A percentile compares a stretch with the other conserved stretches of the same genome.
phyloP scores from a whole-genome alignment of 2,113 vertebrate species.

The Eudyptes chrysolophus region DNA sequence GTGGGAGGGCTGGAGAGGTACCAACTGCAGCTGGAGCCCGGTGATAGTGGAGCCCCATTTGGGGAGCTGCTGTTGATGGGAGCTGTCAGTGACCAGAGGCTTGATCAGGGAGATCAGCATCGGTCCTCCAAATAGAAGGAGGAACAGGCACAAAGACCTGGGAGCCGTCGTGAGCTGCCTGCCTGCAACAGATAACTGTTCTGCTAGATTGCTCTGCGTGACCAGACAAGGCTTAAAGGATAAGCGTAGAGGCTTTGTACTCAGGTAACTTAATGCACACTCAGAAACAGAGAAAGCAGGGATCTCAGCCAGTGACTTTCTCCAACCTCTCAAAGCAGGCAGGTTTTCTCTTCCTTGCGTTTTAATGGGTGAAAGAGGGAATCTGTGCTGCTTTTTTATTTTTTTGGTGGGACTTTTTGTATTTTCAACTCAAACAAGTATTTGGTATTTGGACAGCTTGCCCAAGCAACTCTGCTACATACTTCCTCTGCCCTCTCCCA shows the following conservation, averaged over 20 bases:
- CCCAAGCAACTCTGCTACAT: neutral
- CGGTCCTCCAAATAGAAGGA: neutral
- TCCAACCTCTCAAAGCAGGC: neutral
- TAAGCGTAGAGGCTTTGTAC: neutral
- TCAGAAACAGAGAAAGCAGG: neutral
- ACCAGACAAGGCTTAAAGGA: neutral
- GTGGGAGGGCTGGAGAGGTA: neutral
- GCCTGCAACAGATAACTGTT: neutral
- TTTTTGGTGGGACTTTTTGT: neutral
- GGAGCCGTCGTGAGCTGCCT: neutral
- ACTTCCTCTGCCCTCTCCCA: neutral
- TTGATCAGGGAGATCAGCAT: neutral
- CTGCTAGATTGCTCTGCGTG: neutral
- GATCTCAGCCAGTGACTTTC: neutral
- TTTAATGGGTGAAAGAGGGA: neutral
- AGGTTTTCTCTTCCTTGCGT: neutral
- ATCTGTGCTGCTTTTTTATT: neutral
- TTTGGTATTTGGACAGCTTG: neutral
- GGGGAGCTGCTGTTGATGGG: neutral
- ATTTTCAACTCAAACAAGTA: neutral
- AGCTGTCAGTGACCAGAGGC: neutral
- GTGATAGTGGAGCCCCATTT: accelerated
- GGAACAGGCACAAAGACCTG: neutral
- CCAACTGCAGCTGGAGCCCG: neutral
- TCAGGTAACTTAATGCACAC: neutral